Conservation (phyloP, 2,797 vertebrate genomes). For the Crocidura indochinensis region DNA sequence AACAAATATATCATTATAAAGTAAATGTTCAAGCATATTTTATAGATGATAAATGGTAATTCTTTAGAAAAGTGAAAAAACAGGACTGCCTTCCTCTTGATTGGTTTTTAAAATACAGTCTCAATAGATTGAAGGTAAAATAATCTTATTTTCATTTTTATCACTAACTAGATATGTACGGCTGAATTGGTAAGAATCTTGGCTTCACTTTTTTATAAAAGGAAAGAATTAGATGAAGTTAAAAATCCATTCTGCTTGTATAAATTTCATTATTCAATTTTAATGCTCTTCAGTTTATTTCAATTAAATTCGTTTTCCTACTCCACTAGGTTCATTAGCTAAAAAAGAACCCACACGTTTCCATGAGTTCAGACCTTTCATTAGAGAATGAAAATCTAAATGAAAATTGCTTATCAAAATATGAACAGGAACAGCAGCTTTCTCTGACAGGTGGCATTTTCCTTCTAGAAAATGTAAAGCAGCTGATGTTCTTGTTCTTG, state of each 20-base stretch:
- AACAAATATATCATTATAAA: neutral
- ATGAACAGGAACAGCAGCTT: neutral
- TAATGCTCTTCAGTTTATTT: constrained; percentile 42
- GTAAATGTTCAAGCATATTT: constrained; percentile 7
- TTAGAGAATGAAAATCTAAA: constrained; percentile 47
- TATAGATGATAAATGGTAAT: neutral
- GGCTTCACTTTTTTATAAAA: neutral
- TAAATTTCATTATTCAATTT: constrained; percentile 39
- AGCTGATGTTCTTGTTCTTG: neutral
- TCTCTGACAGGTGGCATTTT: constrained; percentile 3
- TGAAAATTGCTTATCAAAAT: constrained; percentile 49
- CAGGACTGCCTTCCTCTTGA: neutral
- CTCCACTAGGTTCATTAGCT: neutral
- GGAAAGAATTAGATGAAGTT: constrained; percentile 34
- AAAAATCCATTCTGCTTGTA: neutral
- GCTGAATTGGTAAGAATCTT: neutral
- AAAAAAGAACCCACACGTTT: neutral
- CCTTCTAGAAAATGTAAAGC: constrained; percentile 39
- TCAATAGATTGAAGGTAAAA: neutral
- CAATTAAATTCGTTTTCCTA: neutral
- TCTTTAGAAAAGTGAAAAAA: constrained; percentile 47
- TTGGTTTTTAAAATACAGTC: constrained; percentile 15
- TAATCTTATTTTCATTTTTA: neutral
- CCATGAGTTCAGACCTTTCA: constrained; percentile 36
- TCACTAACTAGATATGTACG: neutral